phyloP scores from a whole-genome alignment of 2,888 invertebrate species.

The Tromatobia lineatoria region DNA sequence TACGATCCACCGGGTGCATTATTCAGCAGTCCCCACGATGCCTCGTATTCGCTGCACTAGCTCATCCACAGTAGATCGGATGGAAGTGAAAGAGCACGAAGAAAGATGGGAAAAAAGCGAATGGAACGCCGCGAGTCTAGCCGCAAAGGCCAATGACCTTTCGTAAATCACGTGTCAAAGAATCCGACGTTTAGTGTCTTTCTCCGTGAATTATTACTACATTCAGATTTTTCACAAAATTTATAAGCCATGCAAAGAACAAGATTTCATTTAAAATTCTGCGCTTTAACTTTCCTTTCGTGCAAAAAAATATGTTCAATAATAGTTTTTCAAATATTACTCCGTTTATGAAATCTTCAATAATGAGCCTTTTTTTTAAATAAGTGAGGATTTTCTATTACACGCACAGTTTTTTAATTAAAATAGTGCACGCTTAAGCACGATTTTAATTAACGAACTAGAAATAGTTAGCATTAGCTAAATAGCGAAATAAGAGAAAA shows the following conservation, averaged over 20 bases:
- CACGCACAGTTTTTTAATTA: background rate
- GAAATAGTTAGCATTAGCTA: too few species aligned
- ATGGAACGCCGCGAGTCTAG: conserved; percentile 16
- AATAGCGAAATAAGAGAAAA: background rate
- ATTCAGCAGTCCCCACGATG: conserved; percentile 31
- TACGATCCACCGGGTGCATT: conserved; percentile 38
- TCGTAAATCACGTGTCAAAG: conserved; percentile 51
- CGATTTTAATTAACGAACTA: background rate
- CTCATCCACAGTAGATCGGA: conserved; percentile 31
- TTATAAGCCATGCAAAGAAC: background rate
- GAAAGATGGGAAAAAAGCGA: conserved; percentile 23
- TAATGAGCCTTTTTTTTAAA: too few species aligned
- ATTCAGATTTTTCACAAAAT: background rate
- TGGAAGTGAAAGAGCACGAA: background rate
- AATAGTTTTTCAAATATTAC: background rate
- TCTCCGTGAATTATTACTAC: background rate
- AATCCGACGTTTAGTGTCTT: conserved; percentile 35
- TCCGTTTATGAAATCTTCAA: too few species aligned
- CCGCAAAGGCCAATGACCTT: conserved; percentile 58
- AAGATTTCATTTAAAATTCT: background rate
- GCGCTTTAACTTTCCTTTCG: background rate
- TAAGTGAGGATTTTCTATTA: background rate
- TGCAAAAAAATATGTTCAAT: background rate
- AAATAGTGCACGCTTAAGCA: background rate
- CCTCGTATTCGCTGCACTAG: background rate